These are phyloP conservation scores for Gymnocypris eckloni DNA, from an alignment of 2,797 vertebrate species.

Conservation along the genomic window DNA sequence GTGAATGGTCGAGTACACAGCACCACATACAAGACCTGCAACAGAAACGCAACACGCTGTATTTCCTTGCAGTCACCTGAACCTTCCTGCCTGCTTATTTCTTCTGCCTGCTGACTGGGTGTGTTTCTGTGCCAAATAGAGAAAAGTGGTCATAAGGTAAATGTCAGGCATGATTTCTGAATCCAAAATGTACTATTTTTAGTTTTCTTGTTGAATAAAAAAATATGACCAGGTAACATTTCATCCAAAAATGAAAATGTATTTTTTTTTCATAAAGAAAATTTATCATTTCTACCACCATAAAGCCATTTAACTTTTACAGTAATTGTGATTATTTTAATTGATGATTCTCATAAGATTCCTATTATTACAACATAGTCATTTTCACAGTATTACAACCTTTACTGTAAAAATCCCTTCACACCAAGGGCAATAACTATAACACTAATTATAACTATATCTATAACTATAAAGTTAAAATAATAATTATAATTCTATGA, in stretches of 20 bases:
- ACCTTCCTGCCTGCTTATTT: neutral
- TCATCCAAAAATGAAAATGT: neutral
- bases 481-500: too few relatives aligned
- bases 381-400: neutral
- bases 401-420: too few relatives aligned
- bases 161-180: neutral
- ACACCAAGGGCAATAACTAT: too few relatives aligned
- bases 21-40: conserved; percentile 78
- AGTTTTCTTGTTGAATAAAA: neutral
- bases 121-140: neutral
- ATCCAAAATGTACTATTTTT: neutral
- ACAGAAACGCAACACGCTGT: neutral
- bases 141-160: neutral
- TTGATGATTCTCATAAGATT: neutral
- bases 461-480: too few relatives aligned
- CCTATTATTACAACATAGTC: neutral
- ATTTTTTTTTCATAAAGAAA: neutral
- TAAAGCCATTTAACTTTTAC: neutral
- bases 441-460: too few relatives aligned
- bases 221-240: neutral
- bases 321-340: neutral
- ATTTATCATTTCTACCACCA: neutral
- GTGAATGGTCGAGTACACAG: conserved; percentile 78
- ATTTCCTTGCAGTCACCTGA: conserved; percentile 3
- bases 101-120: neutral